Percentiles rank a stretch among this genome's conserved stretches.
Conservation (phyloP, 2,888 invertebrate genomes). For the Stegana nigrithorax region DNA sequence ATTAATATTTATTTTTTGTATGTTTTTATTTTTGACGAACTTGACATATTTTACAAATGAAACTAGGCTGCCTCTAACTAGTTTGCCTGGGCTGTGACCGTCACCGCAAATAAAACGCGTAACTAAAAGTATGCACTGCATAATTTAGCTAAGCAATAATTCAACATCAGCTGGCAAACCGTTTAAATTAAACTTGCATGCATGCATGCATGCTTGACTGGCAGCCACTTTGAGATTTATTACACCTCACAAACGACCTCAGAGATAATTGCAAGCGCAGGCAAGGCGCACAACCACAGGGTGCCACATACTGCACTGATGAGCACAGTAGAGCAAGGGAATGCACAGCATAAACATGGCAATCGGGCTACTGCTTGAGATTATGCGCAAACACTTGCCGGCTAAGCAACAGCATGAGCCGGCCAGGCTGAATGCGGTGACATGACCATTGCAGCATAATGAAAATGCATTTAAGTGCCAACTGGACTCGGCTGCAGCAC, state of each 20-base stretch:
- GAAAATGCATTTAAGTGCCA: constrained; percentile 11
- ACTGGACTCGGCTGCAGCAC: background rate
- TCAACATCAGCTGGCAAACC: too few species aligned
- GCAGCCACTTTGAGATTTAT: background rate
- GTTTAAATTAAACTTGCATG: too few species aligned
- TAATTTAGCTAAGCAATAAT: too few species aligned
- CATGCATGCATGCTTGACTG: too few species aligned
- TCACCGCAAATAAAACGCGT: too few species aligned
- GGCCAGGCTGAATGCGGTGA: too few species aligned
- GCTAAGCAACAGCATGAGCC: background rate
- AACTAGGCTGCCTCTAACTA: too few species aligned
- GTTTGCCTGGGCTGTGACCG: too few species aligned
- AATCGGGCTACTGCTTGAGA: constrained; percentile 1
- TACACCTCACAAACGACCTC: constrained; percentile 2
- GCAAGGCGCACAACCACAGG: background rate
- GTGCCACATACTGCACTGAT: too few species aligned
- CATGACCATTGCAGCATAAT: constrained; percentile 3
- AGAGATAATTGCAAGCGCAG: constrained; percentile 1
- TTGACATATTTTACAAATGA: background rate
- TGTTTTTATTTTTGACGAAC: background rate
- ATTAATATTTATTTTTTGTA: background rate
- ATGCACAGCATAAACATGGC: background rate
- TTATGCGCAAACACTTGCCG: background rate
- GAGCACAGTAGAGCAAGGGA: constrained; percentile 2
- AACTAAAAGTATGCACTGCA: too few species aligned